Percentiles rank a stretch among this genome's conserved stretches.
phyloP scores from a whole-genome alignment of 2,113 vertebrate species.

The Chitala chitala region DNA sequence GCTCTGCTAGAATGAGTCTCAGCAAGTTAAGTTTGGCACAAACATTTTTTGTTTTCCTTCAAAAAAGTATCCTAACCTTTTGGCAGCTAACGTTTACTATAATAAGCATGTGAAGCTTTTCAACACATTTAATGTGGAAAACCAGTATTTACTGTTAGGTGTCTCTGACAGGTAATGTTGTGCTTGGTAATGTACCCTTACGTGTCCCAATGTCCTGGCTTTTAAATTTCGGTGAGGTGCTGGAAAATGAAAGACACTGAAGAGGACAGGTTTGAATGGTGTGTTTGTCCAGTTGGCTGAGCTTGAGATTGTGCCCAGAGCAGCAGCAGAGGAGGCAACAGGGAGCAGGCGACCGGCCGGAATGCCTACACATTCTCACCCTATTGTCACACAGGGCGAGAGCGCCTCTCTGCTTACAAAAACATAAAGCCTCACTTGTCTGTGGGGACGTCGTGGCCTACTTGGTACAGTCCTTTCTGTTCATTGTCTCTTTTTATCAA shows the following conservation, averaged over 20 bases:
- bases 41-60: neutral
- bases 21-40: no score
- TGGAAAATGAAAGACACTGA: neutral
- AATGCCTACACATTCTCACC: neutral
- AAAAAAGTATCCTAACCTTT: neutral
- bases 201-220: no score
- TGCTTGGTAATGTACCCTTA: neutral
- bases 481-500: neutral
- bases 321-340: neutral
- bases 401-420: conserved; percentile 13
- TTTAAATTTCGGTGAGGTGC: neutral
- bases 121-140: neutral
- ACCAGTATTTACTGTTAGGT: neutral
- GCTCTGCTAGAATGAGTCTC: no score
- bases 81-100: neutral
- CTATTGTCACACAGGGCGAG: conserved; percentile 9
- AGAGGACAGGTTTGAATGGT: neutral
- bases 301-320: neutral
- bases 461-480: conserved; percentile 20
- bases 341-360: neutral
- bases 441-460: conserved; percentile 4
- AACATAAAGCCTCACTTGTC: conserved; percentile 26
- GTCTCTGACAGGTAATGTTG: neutral
- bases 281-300: neutral
- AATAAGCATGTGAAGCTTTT: neutral